phyloP scores from a whole-genome alignment of 2,797 vertebrate genomes.

The Anguilla marmorata region DNA sequence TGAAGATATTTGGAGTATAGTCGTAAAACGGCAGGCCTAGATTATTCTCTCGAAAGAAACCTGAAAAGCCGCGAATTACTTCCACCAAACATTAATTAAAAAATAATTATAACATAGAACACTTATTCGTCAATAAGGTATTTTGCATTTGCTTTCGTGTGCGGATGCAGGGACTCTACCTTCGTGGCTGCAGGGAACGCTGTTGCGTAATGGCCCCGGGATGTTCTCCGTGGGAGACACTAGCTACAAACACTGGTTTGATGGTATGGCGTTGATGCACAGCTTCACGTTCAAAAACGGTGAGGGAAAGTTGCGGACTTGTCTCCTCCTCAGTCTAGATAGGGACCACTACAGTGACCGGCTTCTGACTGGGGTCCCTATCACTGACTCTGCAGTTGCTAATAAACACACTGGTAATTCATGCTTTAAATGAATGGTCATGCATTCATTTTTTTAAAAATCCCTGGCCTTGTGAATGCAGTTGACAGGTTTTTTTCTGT shows the following conservation, averaged over 20 bases:
- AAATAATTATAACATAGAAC: not conserved
- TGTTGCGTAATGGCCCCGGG: slow-evolving; percentile 89
- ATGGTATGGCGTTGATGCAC: slow-evolving; percentile 89
- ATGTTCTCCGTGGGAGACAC: slow-evolving; percentile 81
- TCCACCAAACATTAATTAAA: slow-evolving; percentile 2
- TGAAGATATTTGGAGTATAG: not conserved
- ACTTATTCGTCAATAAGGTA: not conserved
- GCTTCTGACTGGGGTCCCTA: not conserved
- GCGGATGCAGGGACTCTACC: slow-evolving; percentile 71
- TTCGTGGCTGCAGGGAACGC: slow-evolving; percentile 82
- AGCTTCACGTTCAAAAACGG: slow-evolving; percentile 87
- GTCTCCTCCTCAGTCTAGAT: not conserved
- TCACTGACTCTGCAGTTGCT: not conserved
- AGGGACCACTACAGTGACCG: not conserved
- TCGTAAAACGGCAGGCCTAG: not conserved
- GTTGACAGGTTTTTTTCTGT: not conserved
- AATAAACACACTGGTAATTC: not conserved
- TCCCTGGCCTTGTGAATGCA: not conserved
- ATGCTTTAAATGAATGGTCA: not conserved
- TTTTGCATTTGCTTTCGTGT: slow-evolving; percentile 25
- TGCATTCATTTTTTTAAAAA: not conserved
- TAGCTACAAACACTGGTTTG: slow-evolving; percentile 92
- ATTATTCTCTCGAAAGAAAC: not conserved
- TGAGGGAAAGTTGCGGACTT: slow-evolving; percentile 52
- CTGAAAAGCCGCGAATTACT: not conserved